phyloP scores from a whole-genome alignment of 2,888 invertebrate species.

The Nasonovia ribisnigri region DNA sequence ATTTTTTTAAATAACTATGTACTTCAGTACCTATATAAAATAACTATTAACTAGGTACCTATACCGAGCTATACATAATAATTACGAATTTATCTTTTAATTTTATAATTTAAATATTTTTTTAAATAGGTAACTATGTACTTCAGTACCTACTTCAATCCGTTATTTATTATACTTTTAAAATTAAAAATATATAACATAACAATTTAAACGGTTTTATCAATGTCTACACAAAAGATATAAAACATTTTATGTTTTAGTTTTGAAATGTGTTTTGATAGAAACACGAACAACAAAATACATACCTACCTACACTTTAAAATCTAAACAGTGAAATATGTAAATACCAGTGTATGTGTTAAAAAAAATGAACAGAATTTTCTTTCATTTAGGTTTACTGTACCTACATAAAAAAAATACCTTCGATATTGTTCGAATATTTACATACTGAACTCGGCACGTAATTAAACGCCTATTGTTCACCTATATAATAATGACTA shows the following conservation, averaged over 20 bases:
- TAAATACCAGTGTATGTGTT: not conserved
- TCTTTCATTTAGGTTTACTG: not conserved
- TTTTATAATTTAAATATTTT: not conserved
- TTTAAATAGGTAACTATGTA: not conserved
- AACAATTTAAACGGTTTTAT: not conserved
- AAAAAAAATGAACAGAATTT: conserved; percentile 30
- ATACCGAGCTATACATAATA: not conserved
- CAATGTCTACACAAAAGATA: not conserved
- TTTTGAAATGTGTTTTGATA: not conserved
- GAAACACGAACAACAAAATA: not conserved
- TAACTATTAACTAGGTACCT: not conserved
- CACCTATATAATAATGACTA: conserved; percentile 40
- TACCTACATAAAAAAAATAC: conserved; percentile 26
- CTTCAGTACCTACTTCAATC: not conserved
- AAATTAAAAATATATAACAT: not conserved
- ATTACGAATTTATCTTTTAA: not conserved
- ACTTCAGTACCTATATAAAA: not conserved
- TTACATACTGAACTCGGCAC: conserved; percentile 38
- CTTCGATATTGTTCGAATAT: conserved; percentile 46
- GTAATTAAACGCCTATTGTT: conserved; percentile 62
- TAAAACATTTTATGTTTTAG: not conserved
- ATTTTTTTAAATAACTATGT: not conserved
- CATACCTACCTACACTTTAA: not conserved
- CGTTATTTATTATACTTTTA: not conserved
- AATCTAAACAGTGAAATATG: not conserved